Evolutionary conservation across 1,140 invertebrate genomes (phyloP), one percentile per base, ranked within the genome.

Genomic region (Zelostemma sp.): DNA sequence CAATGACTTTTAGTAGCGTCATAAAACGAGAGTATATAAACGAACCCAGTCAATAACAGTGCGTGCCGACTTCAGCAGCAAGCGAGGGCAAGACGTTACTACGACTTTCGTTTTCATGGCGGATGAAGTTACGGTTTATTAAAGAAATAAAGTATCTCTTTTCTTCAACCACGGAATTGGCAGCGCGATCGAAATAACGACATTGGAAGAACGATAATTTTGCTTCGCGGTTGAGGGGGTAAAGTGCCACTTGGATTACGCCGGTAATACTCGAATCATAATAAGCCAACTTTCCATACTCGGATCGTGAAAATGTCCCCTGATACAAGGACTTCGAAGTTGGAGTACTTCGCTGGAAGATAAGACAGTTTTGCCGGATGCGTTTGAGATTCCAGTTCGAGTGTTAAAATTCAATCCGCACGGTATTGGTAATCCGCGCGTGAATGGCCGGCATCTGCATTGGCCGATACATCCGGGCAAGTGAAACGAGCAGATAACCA

Each of bases 1-100:
- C 25, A 28, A n/a, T 35, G 33, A 78, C 59, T 84, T 46, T 85
- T 84, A 84, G 71, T 82, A 41, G 68, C 69, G 58, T 78, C 82
- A 62, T 84, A 84, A 85, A 84, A 72, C 31, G 69, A 62, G 73
- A 83, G 78, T 82, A 80, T 71, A 81, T 85, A 84, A 85, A 82
- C 74, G 75, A 83, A 76, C 74, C 76, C 64, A 82, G 81, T 84
- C 81, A 84, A 85, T 85, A 83, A 84, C 68, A 54, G 59, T 50
- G 60, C 61, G 58, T 43, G 63, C 68, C 60, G 49, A 62, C 60
- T 63, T 56, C 46, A 38, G 35, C 59, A 57, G 57, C n/a, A n/a
- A n/a, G 41, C 45, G 43, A 41, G 35, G 62, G 63, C 41, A 66
- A 70, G 67, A 74, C 53, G 77, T 76, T 73, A 76, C 65, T 66